Conservation (phyloP, 2,113 vertebrate species). For the Zapornia atra region DNA sequence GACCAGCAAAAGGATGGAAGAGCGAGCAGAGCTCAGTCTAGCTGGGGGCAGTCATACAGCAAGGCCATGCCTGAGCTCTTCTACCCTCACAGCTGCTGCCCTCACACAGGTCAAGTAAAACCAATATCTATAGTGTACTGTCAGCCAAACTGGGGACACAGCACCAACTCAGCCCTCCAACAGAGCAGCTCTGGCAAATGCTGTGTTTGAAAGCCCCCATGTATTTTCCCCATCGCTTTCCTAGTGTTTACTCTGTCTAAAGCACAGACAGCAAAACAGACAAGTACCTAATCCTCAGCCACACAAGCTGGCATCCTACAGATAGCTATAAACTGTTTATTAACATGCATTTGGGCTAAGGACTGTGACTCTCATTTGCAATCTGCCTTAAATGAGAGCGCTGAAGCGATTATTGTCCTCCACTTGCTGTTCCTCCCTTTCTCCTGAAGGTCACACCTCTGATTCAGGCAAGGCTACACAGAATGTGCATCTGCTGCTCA, state of each 20-base stretch:
- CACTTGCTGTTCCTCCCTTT: background rate
- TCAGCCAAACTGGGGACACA: background rate
- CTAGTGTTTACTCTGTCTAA: background rate
- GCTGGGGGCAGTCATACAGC: background rate
- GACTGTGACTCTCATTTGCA: background rate
- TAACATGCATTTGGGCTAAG: background rate
- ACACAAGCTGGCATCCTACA: background rate
- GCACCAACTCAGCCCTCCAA: background rate
- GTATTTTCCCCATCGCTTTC: background rate
- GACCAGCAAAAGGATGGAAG: background rate
- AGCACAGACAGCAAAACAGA: background rate
- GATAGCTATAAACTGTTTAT: background rate
- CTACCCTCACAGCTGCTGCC: background rate
- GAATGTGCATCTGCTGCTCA: background rate
- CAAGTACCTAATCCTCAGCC: background rate
- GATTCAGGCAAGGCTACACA: background rate
- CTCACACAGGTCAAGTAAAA: background rate
- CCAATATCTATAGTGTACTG: rapidly evolving
- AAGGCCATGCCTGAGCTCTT: background rate
- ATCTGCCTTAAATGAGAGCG: background rate
- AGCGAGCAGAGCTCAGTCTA: background rate
- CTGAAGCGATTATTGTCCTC: background rate
- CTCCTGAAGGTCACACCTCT: background rate
- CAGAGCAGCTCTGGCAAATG: background rate
- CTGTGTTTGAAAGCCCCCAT: background rate